Evolutionary conservation across 2,888 invertebrate genomes (phyloP), one percentile per base, ranked within the genome.

Genomic region (Nephrocerus scutellatus): DNA sequence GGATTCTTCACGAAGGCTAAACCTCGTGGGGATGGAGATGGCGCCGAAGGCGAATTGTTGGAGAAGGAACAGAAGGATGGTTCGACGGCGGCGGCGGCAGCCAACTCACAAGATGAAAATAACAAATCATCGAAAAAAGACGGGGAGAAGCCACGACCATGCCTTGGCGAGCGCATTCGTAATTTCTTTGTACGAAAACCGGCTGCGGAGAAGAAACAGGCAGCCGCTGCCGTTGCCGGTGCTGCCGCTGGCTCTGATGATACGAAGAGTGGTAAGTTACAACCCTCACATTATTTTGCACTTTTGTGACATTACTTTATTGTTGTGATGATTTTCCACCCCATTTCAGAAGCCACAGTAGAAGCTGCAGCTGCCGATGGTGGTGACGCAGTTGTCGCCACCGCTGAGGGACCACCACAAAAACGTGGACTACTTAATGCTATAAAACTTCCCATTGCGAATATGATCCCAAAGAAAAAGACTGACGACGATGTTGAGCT

Each of bases 1-100:
- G 86, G 86, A 12, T 87, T 86, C 70, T 86, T 86, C 57, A 82
- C 80, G 43, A 79, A 82, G 52, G 80, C 80, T 60, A 81, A 81
- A 51, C 83, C 84, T 47, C 62, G 80, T 76, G 50, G 76, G 72
- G 67, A 85, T 79, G 77, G 63, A 20, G 68, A 68, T 36, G 68
- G 67, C 14, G 70, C 70, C 31, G 67, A 74, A 47, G 70, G 70
- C 23, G 72, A 71, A 44, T 62, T 70, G 12, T 51, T 70, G 9
- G 69, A 73, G 36, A 70, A 70, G 41, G 70, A 68, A 35, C 69
- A 65, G 35, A 62, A 66, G 43, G 62, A 66, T 21, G 59, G 58
- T 26, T 46, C 37, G 19, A 48, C 54, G 7, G 52, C 49, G 4
- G 54, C 53, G 6, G 41, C 19, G 6, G 49, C 46, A 10, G 46